These are phyloP conservation scores for Scylla paramamosain DNA, from an alignment of 1,140 invertebrate species.

Conservation along the genomic window DNA sequence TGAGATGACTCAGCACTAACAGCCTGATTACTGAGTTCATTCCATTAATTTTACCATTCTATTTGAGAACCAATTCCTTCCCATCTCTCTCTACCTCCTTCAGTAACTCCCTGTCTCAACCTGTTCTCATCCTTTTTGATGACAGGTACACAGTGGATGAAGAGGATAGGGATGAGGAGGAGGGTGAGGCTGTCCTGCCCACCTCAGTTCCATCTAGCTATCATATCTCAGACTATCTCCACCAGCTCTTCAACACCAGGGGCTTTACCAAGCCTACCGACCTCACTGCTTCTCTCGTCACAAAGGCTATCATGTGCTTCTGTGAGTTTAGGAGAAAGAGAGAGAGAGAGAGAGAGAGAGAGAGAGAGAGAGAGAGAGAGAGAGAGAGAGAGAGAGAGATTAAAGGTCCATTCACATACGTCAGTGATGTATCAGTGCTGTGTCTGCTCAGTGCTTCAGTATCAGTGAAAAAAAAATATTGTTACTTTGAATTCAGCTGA, in stretches of 20 bases:
- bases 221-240: slow-evolving; percentile 4
- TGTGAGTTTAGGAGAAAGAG: slow-evolving; percentile 26
- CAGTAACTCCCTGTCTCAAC: not conserved
- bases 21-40: no score
- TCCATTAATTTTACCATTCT: no score
- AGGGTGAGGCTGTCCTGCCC: not conserved
- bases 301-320: slow-evolving; percentile 43
- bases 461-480: no score
- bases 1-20: no score
- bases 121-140: not conserved
- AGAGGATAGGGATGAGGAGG: not conserved
- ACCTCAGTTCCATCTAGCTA: not conserved
- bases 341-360: no score
- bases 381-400: no score
- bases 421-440: no score
- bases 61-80: no score
- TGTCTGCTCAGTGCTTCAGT: no score
- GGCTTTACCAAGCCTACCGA: slow-evolving; percentile 51
- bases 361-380: no score
- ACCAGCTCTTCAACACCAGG: slow-evolving; percentile 54
- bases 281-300: slow-evolving; percentile 58
- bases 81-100: not conserved
- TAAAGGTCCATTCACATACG: no score
- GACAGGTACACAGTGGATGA: slow-evolving; percentile 29
- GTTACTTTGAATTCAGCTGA: no score